Evolutionary conservation across 2,113 vertebrate genomes (phyloP).

Genomic region (Equus quagga): DNA sequence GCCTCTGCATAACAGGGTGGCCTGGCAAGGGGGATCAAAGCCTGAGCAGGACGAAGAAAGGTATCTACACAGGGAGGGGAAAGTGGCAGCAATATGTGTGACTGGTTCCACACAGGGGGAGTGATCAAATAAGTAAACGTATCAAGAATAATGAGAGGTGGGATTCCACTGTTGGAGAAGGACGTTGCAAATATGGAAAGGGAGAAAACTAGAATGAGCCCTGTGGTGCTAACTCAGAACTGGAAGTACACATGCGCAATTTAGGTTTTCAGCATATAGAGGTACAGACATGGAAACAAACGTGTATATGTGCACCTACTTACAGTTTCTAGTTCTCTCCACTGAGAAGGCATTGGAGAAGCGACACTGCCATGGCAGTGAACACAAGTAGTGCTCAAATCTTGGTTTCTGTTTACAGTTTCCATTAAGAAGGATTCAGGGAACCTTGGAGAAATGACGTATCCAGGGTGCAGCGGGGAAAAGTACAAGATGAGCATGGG

Average conservation of each 20-base stretch:
- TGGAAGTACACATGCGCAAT: neutral
- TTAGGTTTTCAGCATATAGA: neutral
- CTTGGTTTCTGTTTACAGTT: neutral
- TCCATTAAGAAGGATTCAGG: neutral
- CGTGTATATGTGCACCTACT: neutral
- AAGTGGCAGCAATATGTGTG: neutral
- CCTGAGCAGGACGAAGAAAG: neutral
- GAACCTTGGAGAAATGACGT: neutral
- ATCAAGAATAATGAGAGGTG: neutral
- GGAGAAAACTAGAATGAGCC: neutral
- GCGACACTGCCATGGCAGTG: neutral
- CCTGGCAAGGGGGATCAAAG: neutral
- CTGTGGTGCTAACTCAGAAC: neutral
- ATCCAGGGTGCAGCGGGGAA: neutral
- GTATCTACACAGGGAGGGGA: neutral
- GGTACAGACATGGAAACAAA: neutral
- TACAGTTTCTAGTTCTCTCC: neutral
- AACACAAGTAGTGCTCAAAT: neutral
- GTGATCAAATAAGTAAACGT: neutral
- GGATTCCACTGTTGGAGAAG: neutral
- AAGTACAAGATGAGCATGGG: neutral
- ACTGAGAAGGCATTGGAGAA: neutral
- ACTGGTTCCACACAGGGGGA: neutral
- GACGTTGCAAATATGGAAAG: neutral
- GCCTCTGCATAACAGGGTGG: neutral